A percentile compares a stretch with the other conserved stretches of the same genome.
Conservation (phyloP, 2,113 vertebrate species). For the Patagioenas fasciata region DNA sequence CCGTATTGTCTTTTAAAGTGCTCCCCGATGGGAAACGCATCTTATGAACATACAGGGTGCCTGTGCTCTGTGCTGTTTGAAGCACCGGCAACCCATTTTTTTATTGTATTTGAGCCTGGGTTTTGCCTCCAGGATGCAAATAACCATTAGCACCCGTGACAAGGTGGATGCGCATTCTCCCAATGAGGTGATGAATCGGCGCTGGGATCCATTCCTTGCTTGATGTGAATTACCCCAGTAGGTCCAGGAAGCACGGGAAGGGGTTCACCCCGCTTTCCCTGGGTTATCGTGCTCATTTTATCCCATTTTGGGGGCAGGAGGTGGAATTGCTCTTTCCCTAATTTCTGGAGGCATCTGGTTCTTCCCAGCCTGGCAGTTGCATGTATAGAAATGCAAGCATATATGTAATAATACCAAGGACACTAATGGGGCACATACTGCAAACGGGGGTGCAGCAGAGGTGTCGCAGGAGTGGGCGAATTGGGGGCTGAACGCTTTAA, state of each 20-base stretch:
- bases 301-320: neutral
- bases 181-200: neutral
- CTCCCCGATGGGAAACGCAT: fast-evolving
- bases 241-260: fast-evolving
- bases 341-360: neutral
- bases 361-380: neutral
- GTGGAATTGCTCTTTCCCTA: neutral
- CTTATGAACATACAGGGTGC: fast-evolving
- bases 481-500: no score
- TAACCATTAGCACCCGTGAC: neutral
- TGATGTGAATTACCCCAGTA: neutral
- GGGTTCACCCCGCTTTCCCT: neutral
- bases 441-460: no score
- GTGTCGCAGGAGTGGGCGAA: no score
- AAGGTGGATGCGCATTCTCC: neutral
- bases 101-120: neutral
- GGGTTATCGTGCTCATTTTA: neutral
- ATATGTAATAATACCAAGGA: neutral
- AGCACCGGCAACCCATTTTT: neutral
- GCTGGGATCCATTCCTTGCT: neutral
- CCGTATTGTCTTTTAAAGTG: neutral
- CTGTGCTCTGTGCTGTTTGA: fast-evolving
- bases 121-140: neutral
- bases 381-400: fast-evolving
- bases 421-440: no score